phyloP scores from a whole-genome alignment of 1,140 invertebrate species.

The Sitophilus oryzae region DNA sequence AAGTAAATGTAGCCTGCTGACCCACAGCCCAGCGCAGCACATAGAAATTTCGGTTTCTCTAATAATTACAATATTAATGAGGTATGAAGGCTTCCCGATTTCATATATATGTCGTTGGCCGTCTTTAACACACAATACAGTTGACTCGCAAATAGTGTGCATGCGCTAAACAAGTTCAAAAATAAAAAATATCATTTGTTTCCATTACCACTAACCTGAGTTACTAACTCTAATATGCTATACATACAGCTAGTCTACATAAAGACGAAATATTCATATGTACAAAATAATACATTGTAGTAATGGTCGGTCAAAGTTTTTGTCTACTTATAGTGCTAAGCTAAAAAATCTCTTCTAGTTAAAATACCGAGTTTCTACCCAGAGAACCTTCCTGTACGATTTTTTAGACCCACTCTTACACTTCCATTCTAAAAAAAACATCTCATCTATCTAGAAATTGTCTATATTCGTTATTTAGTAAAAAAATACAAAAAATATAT shows the following conservation, averaged over 20 bases:
- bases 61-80: slow-evolving; percentile 10
- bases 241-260: slow-evolving; percentile 45
- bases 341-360: slow-evolving; percentile 30
- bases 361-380: slow-evolving; percentile 15
- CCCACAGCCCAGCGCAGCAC: slow-evolving; percentile 30
- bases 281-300: slow-evolving; percentile 42
- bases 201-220: slow-evolving; percentile 44
- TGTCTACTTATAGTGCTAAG: slow-evolving; percentile 40
- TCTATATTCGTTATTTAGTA: no score
- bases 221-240: slow-evolving; percentile 43
- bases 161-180: slow-evolving; percentile 40
- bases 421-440: no score
- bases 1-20: slow-evolving; percentile 33
- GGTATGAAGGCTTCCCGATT: slow-evolving; percentile 1
- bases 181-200: slow-evolving; percentile 37
- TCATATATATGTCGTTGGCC: slow-evolving; percentile 35
- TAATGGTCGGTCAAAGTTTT: slow-evolving; percentile 35
- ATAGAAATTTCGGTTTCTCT: slow-evolving; percentile 21
- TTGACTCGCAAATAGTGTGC: slow-evolving; percentile 40
- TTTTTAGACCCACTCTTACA: neutral
- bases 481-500: no score
- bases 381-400: slow-evolving; percentile 17
- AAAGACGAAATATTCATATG: slow-evolving; percentile 40
- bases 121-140: slow-evolving; percentile 41
- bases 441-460: no score